Conservation (phyloP, 92 coral and sea anemone species). For the Epizoanthus fatuus region DNA sequence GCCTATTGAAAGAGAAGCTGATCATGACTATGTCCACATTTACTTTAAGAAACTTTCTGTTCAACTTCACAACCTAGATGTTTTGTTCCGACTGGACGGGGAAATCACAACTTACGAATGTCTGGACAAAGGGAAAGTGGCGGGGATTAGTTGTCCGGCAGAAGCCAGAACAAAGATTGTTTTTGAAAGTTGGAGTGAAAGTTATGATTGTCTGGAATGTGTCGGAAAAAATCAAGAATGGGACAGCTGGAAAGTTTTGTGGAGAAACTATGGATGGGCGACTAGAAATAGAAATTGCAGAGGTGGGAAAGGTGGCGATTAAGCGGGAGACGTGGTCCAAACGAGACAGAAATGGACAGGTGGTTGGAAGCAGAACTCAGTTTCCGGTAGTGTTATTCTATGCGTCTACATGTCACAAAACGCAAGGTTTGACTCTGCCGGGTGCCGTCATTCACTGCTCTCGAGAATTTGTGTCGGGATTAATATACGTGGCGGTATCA, state of each 20-base stretch:
- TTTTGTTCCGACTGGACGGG: conserved; percentile 3
- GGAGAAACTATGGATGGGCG: conserved; percentile 1
- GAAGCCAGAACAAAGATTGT: not conserved
- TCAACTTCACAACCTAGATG: conserved; percentile 36
- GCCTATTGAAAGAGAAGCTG: too few relatives aligned
- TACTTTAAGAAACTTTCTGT: conserved; percentile 31
- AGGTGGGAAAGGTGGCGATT: not conserved
- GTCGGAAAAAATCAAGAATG: conserved; percentile 45
- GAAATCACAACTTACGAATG: conserved; percentile 11
- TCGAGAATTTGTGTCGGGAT: conserved; percentile 62
- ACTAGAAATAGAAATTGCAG: conserved; percentile 24
- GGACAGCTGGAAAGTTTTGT: conserved; percentile 44
- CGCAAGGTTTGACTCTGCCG: conserved; percentile 52
- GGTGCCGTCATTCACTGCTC: conserved; percentile 60
- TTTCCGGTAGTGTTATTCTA: too few relatives aligned
- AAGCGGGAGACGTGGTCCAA: not conserved
- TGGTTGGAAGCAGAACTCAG: too few relatives aligned
- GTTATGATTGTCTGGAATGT: conserved; percentile 67
- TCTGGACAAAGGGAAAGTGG: conserved; percentile 9
- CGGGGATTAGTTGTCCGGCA: conserved; percentile 42
- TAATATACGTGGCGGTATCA: conserved; percentile 61
- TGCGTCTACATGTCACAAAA: too few relatives aligned
- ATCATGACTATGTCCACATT: not conserved
- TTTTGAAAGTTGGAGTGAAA: conserved; percentile 32
- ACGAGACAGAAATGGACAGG: not conserved